A percentile compares a stretch with the other conserved stretches of the same genome.
These are phyloP conservation scores for Uloborus diversus DNA, from an alignment of 1,140 invertebrate genomes.

Conservation along the genomic window DNA sequence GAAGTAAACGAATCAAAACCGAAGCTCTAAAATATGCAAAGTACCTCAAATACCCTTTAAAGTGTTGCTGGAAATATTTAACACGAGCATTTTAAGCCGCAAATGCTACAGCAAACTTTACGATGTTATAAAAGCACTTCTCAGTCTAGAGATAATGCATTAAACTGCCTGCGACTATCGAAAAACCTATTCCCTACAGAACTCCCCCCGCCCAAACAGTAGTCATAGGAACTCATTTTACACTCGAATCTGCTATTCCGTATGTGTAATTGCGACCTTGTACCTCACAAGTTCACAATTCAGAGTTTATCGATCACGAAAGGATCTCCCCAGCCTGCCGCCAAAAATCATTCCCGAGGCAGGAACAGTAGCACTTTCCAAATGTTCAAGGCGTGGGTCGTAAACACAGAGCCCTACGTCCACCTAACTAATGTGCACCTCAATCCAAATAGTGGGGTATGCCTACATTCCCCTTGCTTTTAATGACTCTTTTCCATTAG, in stretches of 20 bases:
- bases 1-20: too few relatives aligned
- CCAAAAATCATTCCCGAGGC: too few relatives aligned
- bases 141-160: too few relatives aligned
- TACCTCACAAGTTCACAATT: background rate
- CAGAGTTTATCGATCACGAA: conserved; percentile 6
- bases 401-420: conserved; percentile 19
- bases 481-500: conserved; percentile 51
- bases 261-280: background rate
- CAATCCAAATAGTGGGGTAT: conserved; percentile 27
- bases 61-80: too few relatives aligned
- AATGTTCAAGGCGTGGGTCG: conserved; percentile 14
- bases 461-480: conserved; percentile 22
- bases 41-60: too few relatives aligned
- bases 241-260: conserved; percentile 3
- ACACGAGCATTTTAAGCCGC: too few relatives aligned
- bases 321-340: background rate
- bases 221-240: background rate
- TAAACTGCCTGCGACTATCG: too few relatives aligned
- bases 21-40: too few relatives aligned
- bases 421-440: conserved; percentile 37
- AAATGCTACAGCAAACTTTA: too few relatives aligned
- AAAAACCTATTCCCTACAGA: background rate
- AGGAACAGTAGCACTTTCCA: background rate
- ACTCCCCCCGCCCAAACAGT: background rate
- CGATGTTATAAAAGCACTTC: too few relatives aligned